Percentiles rank a stretch among this genome's conserved stretches.
phyloP scores from a whole-genome alignment of 2,797 vertebrate species.

The Vultur gryphus region DNA sequence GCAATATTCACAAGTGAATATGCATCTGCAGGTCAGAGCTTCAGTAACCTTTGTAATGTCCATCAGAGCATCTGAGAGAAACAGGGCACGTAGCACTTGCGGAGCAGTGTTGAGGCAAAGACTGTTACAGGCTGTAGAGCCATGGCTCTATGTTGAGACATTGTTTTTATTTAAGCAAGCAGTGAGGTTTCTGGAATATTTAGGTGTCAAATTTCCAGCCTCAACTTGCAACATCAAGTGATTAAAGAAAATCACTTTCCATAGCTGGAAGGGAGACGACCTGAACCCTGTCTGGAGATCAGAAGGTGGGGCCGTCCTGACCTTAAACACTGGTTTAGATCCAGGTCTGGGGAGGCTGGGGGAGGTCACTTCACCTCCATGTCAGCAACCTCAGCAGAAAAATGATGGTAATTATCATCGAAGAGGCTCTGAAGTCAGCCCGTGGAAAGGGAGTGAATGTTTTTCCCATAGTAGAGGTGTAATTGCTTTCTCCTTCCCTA shows the following conservation, averaged over 20 bases:
- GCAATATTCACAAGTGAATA: neutral
- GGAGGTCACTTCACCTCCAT: neutral
- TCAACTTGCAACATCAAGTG: neutral
- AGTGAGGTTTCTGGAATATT: neutral
- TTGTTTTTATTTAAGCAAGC: neutral
- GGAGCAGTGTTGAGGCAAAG: neutral
- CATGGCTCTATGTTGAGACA: neutral
- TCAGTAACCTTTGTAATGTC: neutral
- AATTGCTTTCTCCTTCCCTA: neutral
- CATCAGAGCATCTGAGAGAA: neutral
- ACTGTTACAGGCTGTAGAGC: neutral
- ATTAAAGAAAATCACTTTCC: neutral
- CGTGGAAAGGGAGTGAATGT: constrained; percentile 11
- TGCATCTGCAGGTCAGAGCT: neutral
- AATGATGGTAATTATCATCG: neutral
- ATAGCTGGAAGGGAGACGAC: neutral
- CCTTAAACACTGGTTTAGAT: neutral
- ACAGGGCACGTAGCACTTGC: neutral
- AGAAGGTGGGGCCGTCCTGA: neutral
- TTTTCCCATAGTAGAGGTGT: neutral
- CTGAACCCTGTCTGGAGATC: neutral
- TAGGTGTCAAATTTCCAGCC: neutral
- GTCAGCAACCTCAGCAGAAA: constrained; percentile 29
- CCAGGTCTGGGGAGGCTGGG: neutral
- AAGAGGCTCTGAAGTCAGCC: neutral